Conservation (phyloP, 2,113 vertebrate genomes). For the Shinisaurus crocodilurus region DNA sequence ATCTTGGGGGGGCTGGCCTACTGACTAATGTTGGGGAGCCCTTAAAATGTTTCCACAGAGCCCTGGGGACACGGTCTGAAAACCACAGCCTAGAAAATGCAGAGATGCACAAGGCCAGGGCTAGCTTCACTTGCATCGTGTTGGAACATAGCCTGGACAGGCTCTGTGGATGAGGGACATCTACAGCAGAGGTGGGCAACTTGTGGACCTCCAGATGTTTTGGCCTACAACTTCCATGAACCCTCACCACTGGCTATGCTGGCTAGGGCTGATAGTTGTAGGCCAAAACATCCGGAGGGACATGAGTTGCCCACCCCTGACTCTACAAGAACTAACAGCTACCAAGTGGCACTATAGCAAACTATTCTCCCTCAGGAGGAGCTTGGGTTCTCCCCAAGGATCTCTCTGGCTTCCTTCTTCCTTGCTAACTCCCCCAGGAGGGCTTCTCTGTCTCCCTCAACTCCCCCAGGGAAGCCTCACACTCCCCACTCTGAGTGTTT, state of each 20-base stretch:
- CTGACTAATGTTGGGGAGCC: not conserved
- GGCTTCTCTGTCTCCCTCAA: not conserved
- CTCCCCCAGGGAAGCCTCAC: not conserved
- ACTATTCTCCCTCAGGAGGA: not conserved
- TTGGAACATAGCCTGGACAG: not conserved
- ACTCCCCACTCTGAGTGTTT: not conserved
- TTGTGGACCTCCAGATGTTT: no score
- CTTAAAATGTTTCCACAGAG: not conserved
- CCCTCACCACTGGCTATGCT: no score
- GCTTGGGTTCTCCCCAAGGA: not conserved
- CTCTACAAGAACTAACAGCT: not conserved
- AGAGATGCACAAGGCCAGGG: not conserved
- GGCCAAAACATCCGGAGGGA: no score
- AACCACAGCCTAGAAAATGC: rapidly evolving
- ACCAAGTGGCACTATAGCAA: not conserved
- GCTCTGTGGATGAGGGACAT: not conserved
- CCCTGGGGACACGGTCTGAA: not conserved
- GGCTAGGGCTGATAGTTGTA: no score
- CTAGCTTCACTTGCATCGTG: not conserved
- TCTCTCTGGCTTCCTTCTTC: not conserved
- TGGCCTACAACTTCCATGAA: no score
- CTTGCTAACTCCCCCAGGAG: not conserved
- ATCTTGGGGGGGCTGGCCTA: not conserved
- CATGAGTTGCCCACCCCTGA: not conserved
- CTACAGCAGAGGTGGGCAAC: no score